Percentiles rank a stretch among this genome's conserved stretches.
Conservation (phyloP, 2,797 vertebrate species). For the Clangula hyemalis region DNA sequence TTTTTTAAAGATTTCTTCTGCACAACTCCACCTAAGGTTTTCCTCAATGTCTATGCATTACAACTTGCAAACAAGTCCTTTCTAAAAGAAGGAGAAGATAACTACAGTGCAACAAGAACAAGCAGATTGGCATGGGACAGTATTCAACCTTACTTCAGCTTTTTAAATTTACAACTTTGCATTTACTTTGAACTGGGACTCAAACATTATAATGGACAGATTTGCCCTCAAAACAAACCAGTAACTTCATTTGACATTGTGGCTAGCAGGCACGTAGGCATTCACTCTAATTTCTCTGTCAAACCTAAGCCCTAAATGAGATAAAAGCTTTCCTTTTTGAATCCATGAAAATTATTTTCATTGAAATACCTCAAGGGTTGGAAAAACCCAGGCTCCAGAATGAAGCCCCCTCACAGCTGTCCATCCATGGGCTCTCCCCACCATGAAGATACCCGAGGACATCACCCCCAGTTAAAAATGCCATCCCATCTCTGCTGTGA, state of each 20-base stretch:
- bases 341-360: not conserved
- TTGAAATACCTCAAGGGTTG: not conserved
- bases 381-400: not conserved
- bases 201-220: not conserved
- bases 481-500: not conserved
- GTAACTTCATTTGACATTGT: not conserved
- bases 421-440: fast-evolving
- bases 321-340: not conserved
- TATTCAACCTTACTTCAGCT: not conserved
- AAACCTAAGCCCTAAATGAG: not conserved
- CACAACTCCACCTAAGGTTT: not conserved
- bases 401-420: not conserved
- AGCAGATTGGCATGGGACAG: not conserved
- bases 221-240: not conserved
- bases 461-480: not conserved
- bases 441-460: not conserved
- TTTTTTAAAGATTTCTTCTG: not conserved
- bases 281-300: not conserved
- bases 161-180: not conserved
- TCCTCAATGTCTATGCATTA: not conserved
- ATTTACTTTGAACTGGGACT: not conserved
- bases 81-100: not conserved
- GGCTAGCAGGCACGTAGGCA: not conserved
- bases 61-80: not conserved
- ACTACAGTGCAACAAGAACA: not conserved